Evolutionary conservation across 2,888 invertebrate species (phyloP), one percentile per base, ranked within the genome.

Genomic region (Griposia aprilina): DNA sequence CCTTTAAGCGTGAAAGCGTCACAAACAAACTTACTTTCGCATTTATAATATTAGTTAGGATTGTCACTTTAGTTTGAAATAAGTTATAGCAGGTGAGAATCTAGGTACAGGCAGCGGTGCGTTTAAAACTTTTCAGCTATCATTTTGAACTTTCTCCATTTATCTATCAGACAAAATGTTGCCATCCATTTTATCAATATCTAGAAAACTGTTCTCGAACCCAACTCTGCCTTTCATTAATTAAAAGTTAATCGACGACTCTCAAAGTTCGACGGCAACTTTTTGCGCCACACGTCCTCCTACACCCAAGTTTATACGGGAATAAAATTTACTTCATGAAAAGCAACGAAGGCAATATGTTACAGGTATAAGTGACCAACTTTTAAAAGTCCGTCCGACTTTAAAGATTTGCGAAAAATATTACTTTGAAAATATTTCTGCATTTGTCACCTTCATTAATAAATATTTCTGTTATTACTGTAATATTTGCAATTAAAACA

Each of bases 211-310:
- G 88, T 88, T 90, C 81, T 79, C 89, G 86, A 83, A 87, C 81
- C 79, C 80, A 91, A 91, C 85, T 91, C 82, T 71, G 83, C 81
- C 83, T 91, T 91, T 90, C 87, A 90, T 91, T 92, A 92, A 93
- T 93, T 93, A 93, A 92, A 92, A 93, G 91, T 93, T 91, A 91
- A 92, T 93, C 87, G 89, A 89, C 80, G 83, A 87, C 80, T 87
- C 78, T 78, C 69, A 59, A 90, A 90, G 83, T 90, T 85, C 45
- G 74, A 67, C 75, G 73, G 66, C 20, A 86, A 84, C 78, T 85
- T 85, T 85, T 87, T 79, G 85, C 75, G 75, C 76, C 87, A 86
- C 83, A 86, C 85, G 78, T 90, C 82, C 45, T 59, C 62, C 78
- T 66, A 71, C 71, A 76, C 63, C 55, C 55, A 75, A 87, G 73